Evolutionary conservation across 2,113 vertebrate species (phyloP).

Genomic region (Nyctereutes procyonoides): DNA sequence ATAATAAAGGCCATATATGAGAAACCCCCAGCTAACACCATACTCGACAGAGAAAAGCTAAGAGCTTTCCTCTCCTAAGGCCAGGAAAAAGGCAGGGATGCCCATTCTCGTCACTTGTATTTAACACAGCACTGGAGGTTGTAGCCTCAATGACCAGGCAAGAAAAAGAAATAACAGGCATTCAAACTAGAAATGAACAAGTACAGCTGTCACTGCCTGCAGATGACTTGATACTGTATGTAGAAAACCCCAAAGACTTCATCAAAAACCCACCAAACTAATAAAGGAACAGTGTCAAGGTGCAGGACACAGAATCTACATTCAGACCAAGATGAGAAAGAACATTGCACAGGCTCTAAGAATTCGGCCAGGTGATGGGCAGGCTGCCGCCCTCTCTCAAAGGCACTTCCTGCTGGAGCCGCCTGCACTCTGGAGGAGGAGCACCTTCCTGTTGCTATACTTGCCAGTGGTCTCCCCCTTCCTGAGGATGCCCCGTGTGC

Average conservation of each 20-base stretch:
- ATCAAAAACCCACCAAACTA: neutral
- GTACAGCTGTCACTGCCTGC: neutral
- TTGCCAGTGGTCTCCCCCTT: too few relatives aligned
- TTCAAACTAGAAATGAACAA: neutral
- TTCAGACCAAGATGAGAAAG: neutral
- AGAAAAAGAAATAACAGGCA: neutral
- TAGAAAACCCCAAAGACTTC: neutral
- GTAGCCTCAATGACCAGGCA: neutral
- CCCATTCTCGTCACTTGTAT: neutral
- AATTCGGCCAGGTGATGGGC: neutral
- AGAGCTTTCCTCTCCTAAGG: neutral
- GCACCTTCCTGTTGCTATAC: neutral
- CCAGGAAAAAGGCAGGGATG: neutral
- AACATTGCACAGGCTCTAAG: neutral
- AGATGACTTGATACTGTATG: neutral
- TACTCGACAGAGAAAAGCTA: neutral
- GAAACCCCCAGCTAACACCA: neutral
- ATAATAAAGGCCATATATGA: neutral
- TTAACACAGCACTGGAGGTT: neutral
- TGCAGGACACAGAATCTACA: neutral
- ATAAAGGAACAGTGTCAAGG: fast-evolving
- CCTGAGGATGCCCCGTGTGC: neutral
- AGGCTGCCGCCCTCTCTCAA: neutral
- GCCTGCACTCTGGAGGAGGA: too few relatives aligned
- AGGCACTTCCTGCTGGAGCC: fast-evolving